Evolutionary conservation across 1,140 invertebrate species (phyloP).

Genomic region (Copidosoma floridanum): DNA sequence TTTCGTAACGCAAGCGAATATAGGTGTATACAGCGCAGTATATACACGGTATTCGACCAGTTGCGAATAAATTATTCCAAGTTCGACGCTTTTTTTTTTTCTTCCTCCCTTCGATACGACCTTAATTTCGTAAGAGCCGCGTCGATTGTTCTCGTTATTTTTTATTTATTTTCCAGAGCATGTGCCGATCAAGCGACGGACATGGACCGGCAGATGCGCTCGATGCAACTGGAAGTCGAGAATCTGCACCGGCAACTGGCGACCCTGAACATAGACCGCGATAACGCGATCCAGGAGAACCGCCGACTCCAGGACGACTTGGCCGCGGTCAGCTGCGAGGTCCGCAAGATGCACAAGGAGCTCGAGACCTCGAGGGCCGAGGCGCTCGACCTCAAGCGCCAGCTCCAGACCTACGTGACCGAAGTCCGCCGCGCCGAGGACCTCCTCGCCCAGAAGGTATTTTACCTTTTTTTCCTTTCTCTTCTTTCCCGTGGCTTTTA

Average conservation of each 20-base stretch:
- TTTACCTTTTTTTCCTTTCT: too few relatives aligned
- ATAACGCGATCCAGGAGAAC: constrained; percentile 61
- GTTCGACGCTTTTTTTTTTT: too few relatives aligned
- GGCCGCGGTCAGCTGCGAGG: constrained; percentile 55
- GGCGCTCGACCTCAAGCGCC: constrained; percentile 66
- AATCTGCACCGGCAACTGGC: constrained; percentile 60
- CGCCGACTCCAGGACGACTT: constrained; percentile 67
- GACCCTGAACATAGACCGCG: constrained; percentile 56
- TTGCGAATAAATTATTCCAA: constrained; percentile 12
- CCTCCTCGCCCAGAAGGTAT: constrained; percentile 64
- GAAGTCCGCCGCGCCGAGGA: constrained; percentile 71
- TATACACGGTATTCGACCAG: too few relatives aligned
- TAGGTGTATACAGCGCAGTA: too few relatives aligned
- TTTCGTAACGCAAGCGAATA: too few relatives aligned
- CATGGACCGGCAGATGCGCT: constrained; percentile 43
- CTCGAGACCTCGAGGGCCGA: constrained; percentile 64
- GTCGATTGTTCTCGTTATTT: too few relatives aligned
- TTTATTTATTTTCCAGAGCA: constrained; percentile 35
- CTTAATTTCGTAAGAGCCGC: too few relatives aligned
- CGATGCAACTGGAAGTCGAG: constrained; percentile 58
- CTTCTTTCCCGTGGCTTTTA: too few relatives aligned
- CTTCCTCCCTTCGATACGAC: too few relatives aligned
- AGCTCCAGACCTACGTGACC: constrained; percentile 70
- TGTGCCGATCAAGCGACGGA: constrained; percentile 45
- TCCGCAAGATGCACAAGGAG: constrained; percentile 58